Conservation (phyloP, 2,888 invertebrate genomes). For the Tenthredo distinguenda region DNA sequence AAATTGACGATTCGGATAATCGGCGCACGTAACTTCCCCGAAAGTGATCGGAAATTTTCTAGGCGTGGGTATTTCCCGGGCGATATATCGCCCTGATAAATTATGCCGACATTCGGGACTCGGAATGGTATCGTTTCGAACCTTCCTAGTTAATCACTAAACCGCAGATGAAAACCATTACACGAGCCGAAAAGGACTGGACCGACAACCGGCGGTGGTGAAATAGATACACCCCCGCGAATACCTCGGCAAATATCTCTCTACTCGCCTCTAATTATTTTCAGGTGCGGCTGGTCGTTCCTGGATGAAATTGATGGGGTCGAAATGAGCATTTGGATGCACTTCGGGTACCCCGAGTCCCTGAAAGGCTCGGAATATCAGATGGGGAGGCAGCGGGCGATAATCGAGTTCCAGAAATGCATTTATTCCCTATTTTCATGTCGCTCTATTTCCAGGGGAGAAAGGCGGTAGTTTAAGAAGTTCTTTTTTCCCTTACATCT, state of each 20-base stretch:
- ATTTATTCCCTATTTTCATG: not conserved
- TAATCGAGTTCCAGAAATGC: not conserved
- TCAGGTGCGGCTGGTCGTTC: not conserved
- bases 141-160: conserved; percentile 9
- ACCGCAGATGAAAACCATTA: conserved; percentile 17
- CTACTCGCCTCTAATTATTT: not conserved
- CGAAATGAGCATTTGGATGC: not conserved
- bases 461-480: not conserved
- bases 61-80: not conserved
- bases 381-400: not conserved
- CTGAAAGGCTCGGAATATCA: not conserved
- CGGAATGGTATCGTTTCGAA: not conserved
- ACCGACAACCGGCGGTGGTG: not conserved
- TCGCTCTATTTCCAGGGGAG: not conserved
- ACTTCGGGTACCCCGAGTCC: not conserved
- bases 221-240: not conserved
- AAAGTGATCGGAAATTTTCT: too few relatives aligned
- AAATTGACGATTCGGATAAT: too few relatives aligned
- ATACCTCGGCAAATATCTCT: not conserved
- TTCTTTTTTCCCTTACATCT: not conserved
- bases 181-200: not conserved
- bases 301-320: not conserved
- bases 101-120: not conserved
- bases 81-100: not conserved
- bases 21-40: too few relatives aligned